A percentile compares a stretch with the other conserved stretches of the same genome.
Conservation (phyloP, 2,888 invertebrate genomes). For the Drosophila mulleri region DNA sequence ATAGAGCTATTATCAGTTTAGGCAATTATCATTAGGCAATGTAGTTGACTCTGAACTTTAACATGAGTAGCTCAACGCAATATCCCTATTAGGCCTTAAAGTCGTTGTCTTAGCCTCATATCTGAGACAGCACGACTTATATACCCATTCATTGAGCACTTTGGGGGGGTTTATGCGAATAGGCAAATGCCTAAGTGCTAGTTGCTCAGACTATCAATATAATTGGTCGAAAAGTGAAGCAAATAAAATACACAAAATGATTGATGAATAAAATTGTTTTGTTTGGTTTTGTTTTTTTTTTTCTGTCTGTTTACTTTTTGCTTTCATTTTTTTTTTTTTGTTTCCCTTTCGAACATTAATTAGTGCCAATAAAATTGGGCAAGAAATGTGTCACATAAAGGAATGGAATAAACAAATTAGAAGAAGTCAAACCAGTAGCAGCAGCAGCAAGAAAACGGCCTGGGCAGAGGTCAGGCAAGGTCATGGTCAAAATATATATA, state of each 20-base stretch:
- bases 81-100: slow-evolving; percentile 14
- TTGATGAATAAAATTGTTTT: slow-evolving; percentile 52
- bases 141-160: slow-evolving; percentile 43
- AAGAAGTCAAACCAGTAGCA: slow-evolving; percentile 12
- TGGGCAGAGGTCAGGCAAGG: slow-evolving; percentile 67
- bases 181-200: slow-evolving; percentile 51
- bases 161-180: slow-evolving; percentile 55
- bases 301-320: slow-evolving; percentile 6
- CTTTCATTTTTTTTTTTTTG: slow-evolving; percentile 1
- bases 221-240: slow-evolving; percentile 50
- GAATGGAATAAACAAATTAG: slow-evolving; percentile 17
- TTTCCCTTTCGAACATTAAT: slow-evolving; percentile 51
- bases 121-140: slow-evolving; percentile 33
- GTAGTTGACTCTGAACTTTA: background rate
- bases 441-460: slow-evolving; percentile 16
- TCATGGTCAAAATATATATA: slow-evolving; percentile 49
- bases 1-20: slow-evolving; percentile 1
- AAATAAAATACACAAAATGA: slow-evolving; percentile 40
- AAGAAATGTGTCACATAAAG: slow-evolving; percentile 65
- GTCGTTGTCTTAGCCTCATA: slow-evolving; percentile 32
- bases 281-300: background rate
- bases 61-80: slow-evolving; percentile 4
- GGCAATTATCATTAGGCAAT: slow-evolving; percentile 13
- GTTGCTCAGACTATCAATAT: slow-evolving; percentile 59
- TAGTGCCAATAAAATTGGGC: slow-evolving; percentile 71